A percentile compares a stretch with the other conserved stretches of the same genome.
These are phyloP conservation scores for Panulirus ornatus DNA, from an alignment of 1,140 invertebrate species.

Conservation along the genomic window DNA sequence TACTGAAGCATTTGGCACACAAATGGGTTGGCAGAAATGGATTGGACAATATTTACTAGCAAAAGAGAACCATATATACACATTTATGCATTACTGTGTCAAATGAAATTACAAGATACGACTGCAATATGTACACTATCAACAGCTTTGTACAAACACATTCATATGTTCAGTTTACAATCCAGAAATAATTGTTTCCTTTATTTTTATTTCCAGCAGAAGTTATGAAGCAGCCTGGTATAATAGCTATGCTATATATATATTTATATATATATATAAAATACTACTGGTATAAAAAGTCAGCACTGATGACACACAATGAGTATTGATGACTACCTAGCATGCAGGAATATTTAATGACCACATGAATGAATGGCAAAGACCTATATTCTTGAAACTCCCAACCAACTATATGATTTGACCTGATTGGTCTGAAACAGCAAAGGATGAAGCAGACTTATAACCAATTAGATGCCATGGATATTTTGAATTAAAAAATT, in stretches of 20 bases:
- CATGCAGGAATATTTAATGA: slow-evolving; percentile 49
- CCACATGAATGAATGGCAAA: neutral
- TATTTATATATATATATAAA: slow-evolving; percentile 63
- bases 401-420: neutral
- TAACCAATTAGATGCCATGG: neutral
- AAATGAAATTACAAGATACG: slow-evolving; percentile 56
- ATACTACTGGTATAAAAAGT: slow-evolving; percentile 67
- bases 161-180: slow-evolving; percentile 19
- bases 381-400: neutral
- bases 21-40: slow-evolving; percentile 64
- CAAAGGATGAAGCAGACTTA: neutral
- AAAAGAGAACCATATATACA: slow-evolving; percentile 65
- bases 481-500: neutral
- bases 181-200: slow-evolving; percentile 19
- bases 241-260: slow-evolving; percentile 54
- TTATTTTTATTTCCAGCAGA: slow-evolving; percentile 45
- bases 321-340: slow-evolving; percentile 53
- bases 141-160: slow-evolving; percentile 69
- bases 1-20: slow-evolving; percentile 67
- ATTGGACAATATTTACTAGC: slow-evolving; percentile 67
- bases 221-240: slow-evolving; percentile 52
- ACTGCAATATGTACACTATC: slow-evolving; percentile 65
- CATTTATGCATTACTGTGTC: slow-evolving; percentile 67
- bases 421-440: neutral
- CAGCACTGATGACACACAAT: slow-evolving; percentile 46